Conservation (phyloP, 2,797 vertebrate species). For the Anas bernieri region DNA sequence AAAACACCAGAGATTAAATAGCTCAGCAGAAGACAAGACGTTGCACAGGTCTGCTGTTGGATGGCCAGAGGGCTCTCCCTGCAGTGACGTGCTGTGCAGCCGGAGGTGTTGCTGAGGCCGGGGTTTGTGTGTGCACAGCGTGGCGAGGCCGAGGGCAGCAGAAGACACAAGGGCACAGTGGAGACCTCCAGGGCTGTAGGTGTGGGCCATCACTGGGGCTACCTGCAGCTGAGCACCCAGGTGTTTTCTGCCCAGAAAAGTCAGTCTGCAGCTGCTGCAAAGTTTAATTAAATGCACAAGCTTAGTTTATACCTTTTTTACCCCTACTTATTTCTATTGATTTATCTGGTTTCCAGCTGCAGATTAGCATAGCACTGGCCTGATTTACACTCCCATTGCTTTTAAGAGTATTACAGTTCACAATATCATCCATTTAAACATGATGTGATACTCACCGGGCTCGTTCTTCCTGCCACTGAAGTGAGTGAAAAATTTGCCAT, state of each 20-base stretch:
- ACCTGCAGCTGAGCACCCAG: no score
- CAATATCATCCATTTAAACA: slow-evolving; percentile 35
- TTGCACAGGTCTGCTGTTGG: fast-evolving
- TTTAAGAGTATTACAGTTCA: slow-evolving; percentile 37
- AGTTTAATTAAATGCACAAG: slow-evolving; percentile 16
- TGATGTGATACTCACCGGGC: fast-evolving
- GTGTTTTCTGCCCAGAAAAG: no score
- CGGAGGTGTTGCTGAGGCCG: background rate
- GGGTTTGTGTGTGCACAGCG: background rate
- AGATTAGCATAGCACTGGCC: background rate
- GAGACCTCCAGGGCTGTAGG: background rate
- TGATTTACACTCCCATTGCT: slow-evolving; percentile 21
- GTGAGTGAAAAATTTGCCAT: background rate
- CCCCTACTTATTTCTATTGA: background rate
- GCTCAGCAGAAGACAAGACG: background rate
- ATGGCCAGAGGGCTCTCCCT: background rate
- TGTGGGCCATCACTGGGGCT: no score
- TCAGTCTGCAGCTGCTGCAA: background rate
- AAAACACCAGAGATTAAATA: background rate
- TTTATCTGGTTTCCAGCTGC: background rate
- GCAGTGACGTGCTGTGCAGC: background rate
- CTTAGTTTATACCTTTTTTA: background rate
- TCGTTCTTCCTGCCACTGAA: background rate
- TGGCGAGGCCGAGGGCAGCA: background rate
- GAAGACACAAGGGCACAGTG: no score